Base-by-base conservation (phyloP, 2,888 invertebrate species). In the Aphrophora alni region DNA sequence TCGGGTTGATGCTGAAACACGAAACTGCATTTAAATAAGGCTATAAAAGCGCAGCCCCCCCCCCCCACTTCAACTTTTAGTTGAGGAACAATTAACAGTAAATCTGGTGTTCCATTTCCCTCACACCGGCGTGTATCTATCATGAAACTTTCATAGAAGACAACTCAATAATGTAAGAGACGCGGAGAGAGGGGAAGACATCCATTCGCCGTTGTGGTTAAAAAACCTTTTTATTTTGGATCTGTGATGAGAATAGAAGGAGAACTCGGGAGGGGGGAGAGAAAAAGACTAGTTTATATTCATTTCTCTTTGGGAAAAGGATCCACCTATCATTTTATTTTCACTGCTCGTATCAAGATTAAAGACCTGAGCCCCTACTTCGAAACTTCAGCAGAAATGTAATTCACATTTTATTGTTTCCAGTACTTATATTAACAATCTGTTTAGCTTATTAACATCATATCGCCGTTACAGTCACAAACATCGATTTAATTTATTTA, bases 21-120 rank as follows among this genome's bases (percentile, higher is more conserved):
- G 59, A 59, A 59, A 59, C 59, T 59, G 59, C 59, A 59, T 59
- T 59, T 59, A 59, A 59, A 59, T 59, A 59, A 59, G 59, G 59
- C n/a, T 21, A 59, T 59, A 59, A 59, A 59, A 59, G 59, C 59
- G 59, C 59, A 59, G 21, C 33, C 59, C 2, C n/a, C n/a, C n/a
- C n/a, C n/a, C n/a, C n/a, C n/a, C n/a, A n/a, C 44, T 59, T 21
- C 59, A 4, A 59, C 59, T 59, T 59, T 21, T 59, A 21, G n/a
- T 59, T 21, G 21, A 4, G 21, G 59, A n/a, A 59, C 59, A 59
- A 59, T 59, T 59, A 59, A 21, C 59, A n/a, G 59, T 59, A 59
- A 59, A 59, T 59, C 59, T 59, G 59, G 17, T 4, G 33, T 10
- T 33, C 33, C 33, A 4, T 17, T 17, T 14, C 44, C 44, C 44